Evolutionary conservation across 2,113 vertebrate species (phyloP).

Genomic region (Lamprotornis superbus): DNA sequence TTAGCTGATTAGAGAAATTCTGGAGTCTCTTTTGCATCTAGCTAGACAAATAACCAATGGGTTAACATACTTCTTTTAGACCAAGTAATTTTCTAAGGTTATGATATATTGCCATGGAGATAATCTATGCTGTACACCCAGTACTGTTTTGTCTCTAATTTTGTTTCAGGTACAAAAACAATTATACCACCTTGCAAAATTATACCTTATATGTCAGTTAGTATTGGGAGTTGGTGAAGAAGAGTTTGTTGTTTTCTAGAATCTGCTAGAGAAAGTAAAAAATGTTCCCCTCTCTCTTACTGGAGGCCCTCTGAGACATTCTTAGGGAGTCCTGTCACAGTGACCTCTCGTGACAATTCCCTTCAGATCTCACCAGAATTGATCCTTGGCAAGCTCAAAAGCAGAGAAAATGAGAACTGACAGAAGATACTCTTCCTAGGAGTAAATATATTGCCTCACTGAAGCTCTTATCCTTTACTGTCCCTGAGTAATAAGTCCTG

Average conservation of each 20-base stretch:
- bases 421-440: conserved; percentile 12
- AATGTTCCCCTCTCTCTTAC: background rate
- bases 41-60: background rate
- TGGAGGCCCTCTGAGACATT: background rate
- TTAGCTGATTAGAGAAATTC: background rate
- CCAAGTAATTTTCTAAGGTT: background rate
- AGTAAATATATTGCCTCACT: conserved; percentile 13
- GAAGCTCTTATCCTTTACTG: background rate
- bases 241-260: background rate
- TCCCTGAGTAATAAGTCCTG: conserved; percentile 43
- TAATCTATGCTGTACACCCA: background rate
- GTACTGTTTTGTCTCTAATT: background rate
- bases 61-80: background rate
- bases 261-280: background rate
- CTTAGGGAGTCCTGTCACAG: background rate
- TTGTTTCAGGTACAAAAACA: background rate
- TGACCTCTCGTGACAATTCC: background rate
- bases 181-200: background rate
- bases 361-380: background rate
- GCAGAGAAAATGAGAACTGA: conserved; percentile 48
- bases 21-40: background rate
- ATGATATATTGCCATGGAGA: background rate
- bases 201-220: background rate
- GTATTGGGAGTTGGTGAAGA: background rate
- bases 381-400: conserved; percentile 22